These are phyloP conservation scores for Drosophila koepferae DNA, from an alignment of 2,888 invertebrate species.

Conservation along the genomic window DNA sequence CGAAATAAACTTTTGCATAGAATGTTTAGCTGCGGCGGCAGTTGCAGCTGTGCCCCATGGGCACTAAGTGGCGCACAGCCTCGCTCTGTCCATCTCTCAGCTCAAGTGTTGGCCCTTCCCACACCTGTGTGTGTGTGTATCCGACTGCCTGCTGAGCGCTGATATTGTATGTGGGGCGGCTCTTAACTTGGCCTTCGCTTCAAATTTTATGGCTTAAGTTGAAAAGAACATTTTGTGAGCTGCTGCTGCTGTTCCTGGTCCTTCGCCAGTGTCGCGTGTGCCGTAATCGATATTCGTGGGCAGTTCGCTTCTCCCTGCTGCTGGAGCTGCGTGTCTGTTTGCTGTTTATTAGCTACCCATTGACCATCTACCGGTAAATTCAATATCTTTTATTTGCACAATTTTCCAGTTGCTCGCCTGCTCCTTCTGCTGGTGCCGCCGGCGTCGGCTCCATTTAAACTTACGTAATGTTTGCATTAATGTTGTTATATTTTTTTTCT, in stretches of 20 bases:
- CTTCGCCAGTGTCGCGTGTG: slow-evolving; percentile 37
- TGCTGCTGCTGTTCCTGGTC: slow-evolving; percentile 20
- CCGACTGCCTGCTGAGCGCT: slow-evolving; percentile 44
- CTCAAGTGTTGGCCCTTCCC: neutral
- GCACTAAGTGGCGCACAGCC: slow-evolving; percentile 67
- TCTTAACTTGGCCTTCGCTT: slow-evolving; percentile 60
- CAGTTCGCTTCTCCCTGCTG: neutral
- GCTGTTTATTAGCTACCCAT: slow-evolving; percentile 66
- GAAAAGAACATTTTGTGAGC: slow-evolving; percentile 53
- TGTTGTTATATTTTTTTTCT: neutral
- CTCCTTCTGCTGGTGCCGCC: neutral
- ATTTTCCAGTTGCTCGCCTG: slow-evolving; percentile 46
- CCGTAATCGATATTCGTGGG: slow-evolving; percentile 67
- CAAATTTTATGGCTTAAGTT: slow-evolving; percentile 72
- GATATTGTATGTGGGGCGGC: slow-evolving; percentile 37
- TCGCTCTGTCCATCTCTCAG: slow-evolving; percentile 20
- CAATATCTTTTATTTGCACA: slow-evolving; percentile 70
- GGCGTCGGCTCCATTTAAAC: slow-evolving; percentile 28
- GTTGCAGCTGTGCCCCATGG: slow-evolving; percentile 54
- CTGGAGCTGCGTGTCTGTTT: slow-evolving; percentile 46
- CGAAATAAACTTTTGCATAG: slow-evolving; percentile 63
- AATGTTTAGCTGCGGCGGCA: slow-evolving; percentile 26
- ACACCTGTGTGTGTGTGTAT: slow-evolving; percentile 6
- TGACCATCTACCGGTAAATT: slow-evolving; percentile 58
- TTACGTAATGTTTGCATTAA: slow-evolving; percentile 60